Conservation (phyloP, 2,113 vertebrate species). For the Rostratula benghalensis region DNA sequence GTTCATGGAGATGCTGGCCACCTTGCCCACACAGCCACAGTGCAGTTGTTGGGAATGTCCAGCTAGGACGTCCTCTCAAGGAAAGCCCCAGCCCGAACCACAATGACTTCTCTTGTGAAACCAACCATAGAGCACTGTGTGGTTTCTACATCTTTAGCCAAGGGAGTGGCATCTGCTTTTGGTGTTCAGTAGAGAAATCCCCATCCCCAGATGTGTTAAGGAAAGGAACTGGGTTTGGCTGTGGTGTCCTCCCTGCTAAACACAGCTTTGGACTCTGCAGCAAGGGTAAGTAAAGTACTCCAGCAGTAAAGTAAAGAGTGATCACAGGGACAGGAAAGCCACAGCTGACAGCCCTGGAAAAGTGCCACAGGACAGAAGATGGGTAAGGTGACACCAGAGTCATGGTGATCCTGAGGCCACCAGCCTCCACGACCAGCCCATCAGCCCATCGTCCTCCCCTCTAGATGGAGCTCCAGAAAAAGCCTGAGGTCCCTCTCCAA, state of each 20-base stretch:
- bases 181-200: not conserved
- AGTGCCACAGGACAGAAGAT: not conserved
- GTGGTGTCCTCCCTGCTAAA: not conserved
- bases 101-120: not conserved
- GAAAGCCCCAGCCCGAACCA: not conserved
- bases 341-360: not conserved
- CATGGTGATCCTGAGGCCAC: not conserved
- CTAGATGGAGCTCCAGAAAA: slow-evolving; percentile 43
- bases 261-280: not conserved
- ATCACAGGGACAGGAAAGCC: not conserved
- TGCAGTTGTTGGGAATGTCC: fast-evolving
- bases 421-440: not conserved
- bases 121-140: not conserved
- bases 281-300: not conserved
- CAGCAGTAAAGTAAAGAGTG: not conserved
- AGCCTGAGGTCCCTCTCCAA: not conserved
- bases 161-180: not conserved
- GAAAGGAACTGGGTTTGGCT: not conserved
- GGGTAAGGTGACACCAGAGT: not conserved
- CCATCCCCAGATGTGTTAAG: not conserved
- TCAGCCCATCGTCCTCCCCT: not conserved
- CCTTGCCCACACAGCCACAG: not conserved
- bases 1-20: not conserved
- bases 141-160: not conserved
- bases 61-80: not conserved